Evolutionary conservation across 2,888 invertebrate species (phyloP).

Genomic region (Parascotia fuliginaria): DNA sequence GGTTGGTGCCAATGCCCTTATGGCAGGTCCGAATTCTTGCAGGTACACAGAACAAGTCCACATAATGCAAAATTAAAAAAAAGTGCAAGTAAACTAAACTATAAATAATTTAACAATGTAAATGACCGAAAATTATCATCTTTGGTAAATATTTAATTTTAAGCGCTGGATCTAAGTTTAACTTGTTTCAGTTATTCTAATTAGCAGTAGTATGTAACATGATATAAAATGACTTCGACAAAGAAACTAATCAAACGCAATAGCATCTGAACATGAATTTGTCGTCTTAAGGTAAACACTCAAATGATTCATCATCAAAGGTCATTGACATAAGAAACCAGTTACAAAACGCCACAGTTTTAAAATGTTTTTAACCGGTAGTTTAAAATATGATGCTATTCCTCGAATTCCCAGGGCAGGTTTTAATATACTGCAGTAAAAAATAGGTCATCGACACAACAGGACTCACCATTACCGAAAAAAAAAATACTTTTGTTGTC

Average conservation of each 20-base stretch:
- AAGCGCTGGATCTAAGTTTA: too few species aligned
- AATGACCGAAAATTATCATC: too few species aligned
- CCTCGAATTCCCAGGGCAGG: conserved; percentile 45
- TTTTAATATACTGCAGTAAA: conserved; percentile 22
- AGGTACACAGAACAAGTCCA: conserved; percentile 9
- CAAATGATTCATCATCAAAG: conserved; percentile 64
- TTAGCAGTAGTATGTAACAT: conserved; percentile 21
- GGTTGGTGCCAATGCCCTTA: conserved; percentile 12
- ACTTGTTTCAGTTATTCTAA: too few species aligned
- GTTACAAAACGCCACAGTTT: conserved; percentile 64
- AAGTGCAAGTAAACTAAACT: too few species aligned
- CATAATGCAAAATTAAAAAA: neutral
- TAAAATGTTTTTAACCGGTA: conserved; percentile 48
- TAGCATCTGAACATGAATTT: conserved; percentile 33
- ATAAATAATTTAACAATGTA: too few species aligned
- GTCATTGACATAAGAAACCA: conserved; percentile 71
- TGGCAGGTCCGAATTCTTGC: conserved; percentile 2
- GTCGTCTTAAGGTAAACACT: conserved; percentile 59
- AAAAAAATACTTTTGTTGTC: conserved; percentile 24
- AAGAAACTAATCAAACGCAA: conserved; percentile 48
- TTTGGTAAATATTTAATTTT: too few species aligned
- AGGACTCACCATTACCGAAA: conserved; percentile 14
- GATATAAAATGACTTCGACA: conserved; percentile 28
- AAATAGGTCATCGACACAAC: conserved; percentile 29
- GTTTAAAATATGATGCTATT: conserved; percentile 57